Evolutionary conservation across 2,113 vertebrate genomes (phyloP).

Genomic region (Megaleporinus macrocephalus): DNA sequence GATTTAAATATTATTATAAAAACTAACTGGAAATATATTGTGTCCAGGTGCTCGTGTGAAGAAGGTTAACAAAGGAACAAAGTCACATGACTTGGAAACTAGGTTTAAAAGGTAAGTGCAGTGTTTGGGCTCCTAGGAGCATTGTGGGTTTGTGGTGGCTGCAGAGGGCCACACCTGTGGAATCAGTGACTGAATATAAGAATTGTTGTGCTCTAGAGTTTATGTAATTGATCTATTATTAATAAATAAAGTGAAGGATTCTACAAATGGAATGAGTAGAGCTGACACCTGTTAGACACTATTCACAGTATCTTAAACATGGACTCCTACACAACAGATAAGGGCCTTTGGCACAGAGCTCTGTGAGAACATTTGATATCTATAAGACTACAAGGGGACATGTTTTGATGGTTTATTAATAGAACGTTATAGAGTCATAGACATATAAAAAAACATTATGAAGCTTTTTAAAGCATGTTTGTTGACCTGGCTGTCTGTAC

Average conservation of each 20-base stretch:
- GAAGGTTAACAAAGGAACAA: neutral
- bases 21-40: neutral
- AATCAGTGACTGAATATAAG: too few relatives aligned
- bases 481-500: constrained; percentile 31
- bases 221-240: neutral
- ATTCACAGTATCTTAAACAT: neutral
- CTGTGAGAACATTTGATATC: neutral
- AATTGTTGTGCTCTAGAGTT: too few relatives aligned
- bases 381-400: neutral
- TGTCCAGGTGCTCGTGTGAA: neutral
- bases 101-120: neutral
- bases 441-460: neutral
- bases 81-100: neutral
- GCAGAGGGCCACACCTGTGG: too few relatives aligned
- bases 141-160: too few relatives aligned
- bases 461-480: constrained; percentile 18
- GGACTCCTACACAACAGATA: neutral
- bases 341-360: neutral
- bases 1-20: neutral
- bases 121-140: neutral
- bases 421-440: neutral
- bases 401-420: neutral
- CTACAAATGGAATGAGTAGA: neutral
- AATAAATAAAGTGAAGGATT: neutral
- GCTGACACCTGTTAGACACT: neutral